phyloP scores from a whole-genome alignment of 2,888 invertebrate genomes.

The Eupithecia exiguata region DNA sequence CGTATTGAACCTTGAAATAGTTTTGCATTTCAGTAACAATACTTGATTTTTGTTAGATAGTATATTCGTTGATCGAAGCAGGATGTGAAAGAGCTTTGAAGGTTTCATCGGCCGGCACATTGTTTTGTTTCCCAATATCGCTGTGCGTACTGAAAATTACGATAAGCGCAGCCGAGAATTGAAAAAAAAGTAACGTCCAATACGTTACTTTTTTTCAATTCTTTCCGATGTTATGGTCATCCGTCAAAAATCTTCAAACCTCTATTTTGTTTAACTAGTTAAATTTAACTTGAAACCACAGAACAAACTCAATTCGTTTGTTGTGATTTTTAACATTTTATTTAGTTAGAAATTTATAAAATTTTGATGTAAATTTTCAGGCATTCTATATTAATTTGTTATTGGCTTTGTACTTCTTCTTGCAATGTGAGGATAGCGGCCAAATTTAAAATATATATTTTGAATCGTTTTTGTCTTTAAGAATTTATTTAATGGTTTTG shows the following conservation, averaged over 20 bases:
- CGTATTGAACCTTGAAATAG: background rate
- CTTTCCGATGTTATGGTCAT: too few species aligned
- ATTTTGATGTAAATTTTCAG: background rate
- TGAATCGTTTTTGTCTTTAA: background rate
- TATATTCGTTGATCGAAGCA: background rate
- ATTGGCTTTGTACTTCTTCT: background rate
- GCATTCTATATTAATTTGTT: background rate
- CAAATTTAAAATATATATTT: background rate
- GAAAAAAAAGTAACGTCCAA: too few species aligned
- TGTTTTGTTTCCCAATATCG: too few species aligned
- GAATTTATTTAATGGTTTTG: background rate
- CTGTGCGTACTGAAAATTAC: too few species aligned
- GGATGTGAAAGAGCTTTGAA: background rate
- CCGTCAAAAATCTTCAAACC: too few species aligned
- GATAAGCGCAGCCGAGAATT: too few species aligned
- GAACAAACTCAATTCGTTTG: slow-evolving; percentile 1
- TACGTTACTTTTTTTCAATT: too few species aligned
- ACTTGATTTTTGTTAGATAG: background rate
- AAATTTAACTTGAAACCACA: background rate
- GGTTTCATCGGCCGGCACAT: too few species aligned
- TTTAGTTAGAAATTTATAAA: background rate
- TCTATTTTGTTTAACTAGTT: background rate
- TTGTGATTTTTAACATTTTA: slow-evolving; percentile 2
- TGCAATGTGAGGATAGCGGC: background rate
- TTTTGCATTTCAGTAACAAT: slow-evolving; percentile 1